Percentiles rank a stretch among this genome's conserved stretches.
phyloP scores from a whole-genome alignment of 2,113 vertebrate species.

The Elaphurus davidianus region DNA sequence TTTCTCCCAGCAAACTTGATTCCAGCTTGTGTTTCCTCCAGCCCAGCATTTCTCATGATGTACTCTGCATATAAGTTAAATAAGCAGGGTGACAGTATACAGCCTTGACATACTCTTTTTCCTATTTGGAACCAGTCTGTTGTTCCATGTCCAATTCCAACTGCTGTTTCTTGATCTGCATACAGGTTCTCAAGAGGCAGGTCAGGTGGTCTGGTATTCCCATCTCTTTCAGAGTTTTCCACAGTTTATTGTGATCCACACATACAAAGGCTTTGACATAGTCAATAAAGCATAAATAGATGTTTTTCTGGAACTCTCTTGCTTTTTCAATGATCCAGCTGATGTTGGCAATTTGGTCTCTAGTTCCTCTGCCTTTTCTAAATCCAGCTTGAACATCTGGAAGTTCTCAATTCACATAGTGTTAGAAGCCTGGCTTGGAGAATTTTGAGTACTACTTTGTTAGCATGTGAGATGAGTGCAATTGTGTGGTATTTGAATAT shows the following conservation, averaged over 20 bases:
- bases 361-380: neutral
- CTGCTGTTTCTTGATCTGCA: too few relatives aligned
- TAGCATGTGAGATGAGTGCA: neutral
- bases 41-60: too few relatives aligned
- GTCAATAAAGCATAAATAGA: neutral
- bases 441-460: neutral
- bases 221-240: too few relatives aligned
- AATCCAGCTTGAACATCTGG: neutral
- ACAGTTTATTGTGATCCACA: neutral
- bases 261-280: neutral
- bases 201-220: too few relatives aligned
- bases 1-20: accelerated
- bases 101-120: too few relatives aligned
- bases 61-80: too few relatives aligned
- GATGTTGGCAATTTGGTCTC: neutral
- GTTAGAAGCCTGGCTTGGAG: neutral
- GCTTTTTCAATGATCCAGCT: neutral
- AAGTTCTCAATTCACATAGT: neutral
- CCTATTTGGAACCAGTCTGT: too few relatives aligned
- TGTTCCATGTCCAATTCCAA: too few relatives aligned
- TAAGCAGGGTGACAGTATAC: too few relatives aligned
- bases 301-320: neutral
- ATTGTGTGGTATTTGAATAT: neutral
- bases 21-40: too few relatives aligned
- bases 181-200: too few relatives aligned